These are phyloP conservation scores for Notoglanidium macrostoma DNA, from an alignment of 2,797 vertebrate species.

Conservation along the genomic window DNA sequence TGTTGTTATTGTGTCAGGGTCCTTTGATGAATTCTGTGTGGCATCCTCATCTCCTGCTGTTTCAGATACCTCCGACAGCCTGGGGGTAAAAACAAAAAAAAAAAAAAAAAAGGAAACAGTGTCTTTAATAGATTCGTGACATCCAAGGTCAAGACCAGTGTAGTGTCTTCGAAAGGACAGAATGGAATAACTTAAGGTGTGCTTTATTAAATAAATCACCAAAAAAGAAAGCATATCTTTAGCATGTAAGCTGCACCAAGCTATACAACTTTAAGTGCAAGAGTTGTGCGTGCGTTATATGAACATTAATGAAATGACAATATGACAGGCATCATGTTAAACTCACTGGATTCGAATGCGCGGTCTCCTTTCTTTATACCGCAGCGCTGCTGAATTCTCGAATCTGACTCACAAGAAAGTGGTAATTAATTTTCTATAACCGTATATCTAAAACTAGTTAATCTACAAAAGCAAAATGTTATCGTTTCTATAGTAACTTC, in stretches of 20 bases:
- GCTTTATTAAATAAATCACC: background rate
- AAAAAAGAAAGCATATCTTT: background rate
- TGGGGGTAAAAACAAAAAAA: conserved; percentile 45
- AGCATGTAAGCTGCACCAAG: background rate
- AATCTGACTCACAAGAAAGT: background rate
- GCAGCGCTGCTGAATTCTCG: background rate
- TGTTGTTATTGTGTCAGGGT: conserved; percentile 43
- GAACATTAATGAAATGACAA: background rate
- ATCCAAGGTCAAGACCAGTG: background rate
- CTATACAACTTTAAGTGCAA: background rate
- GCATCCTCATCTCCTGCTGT: conserved; percentile 61
- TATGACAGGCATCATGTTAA: background rate
- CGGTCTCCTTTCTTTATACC: background rate
- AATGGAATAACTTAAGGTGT: background rate
- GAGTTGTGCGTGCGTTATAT: background rate
- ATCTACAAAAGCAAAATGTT: background rate
- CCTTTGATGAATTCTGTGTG: conserved; percentile 54
- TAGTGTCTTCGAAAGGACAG: background rate
- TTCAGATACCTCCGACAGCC: conserved; percentile 64
- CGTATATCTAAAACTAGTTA: background rate
- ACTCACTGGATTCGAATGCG: background rate
- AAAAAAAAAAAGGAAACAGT: background rate
- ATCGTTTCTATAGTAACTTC: background rate
- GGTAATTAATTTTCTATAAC: background rate
- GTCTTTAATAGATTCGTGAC: background rate